A percentile compares a stretch with the other conserved stretches of the same genome.
Evolutionary conservation across 2,888 invertebrate species (phyloP).

Genomic region (Netelia fuscicornis): DNA sequence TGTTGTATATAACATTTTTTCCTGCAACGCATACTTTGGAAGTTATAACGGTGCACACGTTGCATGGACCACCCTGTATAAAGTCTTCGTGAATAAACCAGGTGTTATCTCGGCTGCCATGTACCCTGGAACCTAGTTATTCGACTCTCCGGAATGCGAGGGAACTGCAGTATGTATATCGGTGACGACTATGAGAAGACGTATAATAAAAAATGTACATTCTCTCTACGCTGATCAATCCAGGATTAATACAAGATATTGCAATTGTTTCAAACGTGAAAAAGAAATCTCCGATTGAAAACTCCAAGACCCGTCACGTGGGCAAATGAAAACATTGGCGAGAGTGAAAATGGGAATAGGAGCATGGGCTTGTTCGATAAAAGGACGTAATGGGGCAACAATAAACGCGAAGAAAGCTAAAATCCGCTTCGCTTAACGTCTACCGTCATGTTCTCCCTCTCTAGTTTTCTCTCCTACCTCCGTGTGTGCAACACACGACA

Average conservation of each 20-base stretch:
- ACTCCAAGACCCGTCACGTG: background rate
- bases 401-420: slow-evolving; percentile 49
- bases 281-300: background rate
- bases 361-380: slow-evolving; percentile 1
- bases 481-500: slow-evolving; percentile 40
- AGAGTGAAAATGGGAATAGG: slow-evolving; percentile 5
- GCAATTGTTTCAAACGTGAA: background rate
- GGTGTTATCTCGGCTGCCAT: too few relatives aligned
- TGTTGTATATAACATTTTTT: too few relatives aligned
- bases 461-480: background rate
- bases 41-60: too few relatives aligned
- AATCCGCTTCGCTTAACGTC: slow-evolving; percentile 31
- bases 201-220: background rate
- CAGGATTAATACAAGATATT: background rate
- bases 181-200: background rate
- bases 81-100: too few relatives aligned
- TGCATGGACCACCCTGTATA: too few relatives aligned
- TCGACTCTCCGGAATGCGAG: too few relatives aligned
- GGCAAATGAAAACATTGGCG: slow-evolving; percentile 28
- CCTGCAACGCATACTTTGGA: too few relatives aligned
- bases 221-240: background rate
- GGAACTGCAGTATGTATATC: too few relatives aligned
- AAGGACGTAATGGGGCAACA: slow-evolving; percentile 24
- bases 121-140: too few relatives aligned
- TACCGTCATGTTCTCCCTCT: slow-evolving; percentile 5